Evolutionary conservation across 2,888 invertebrate species (phyloP).

Genomic region (Tillus elongatus): DNA sequence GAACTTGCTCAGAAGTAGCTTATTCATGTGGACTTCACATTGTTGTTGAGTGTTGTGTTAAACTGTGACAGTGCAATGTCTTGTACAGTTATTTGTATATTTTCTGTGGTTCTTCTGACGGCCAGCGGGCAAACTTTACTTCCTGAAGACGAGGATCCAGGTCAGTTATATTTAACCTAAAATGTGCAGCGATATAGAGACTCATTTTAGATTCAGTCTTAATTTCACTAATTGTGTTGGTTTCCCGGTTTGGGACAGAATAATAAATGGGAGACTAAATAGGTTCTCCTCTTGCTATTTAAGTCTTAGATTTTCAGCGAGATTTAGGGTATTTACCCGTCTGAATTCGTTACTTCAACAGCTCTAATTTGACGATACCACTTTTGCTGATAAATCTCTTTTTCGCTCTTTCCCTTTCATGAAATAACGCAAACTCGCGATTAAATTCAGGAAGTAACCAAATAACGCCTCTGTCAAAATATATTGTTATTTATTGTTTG

Average conservation of each 20-base stretch:
- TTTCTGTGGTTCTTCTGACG: slow-evolving; percentile 11
- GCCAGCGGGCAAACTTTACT: slow-evolving; percentile 28
- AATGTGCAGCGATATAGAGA: too few species aligned
- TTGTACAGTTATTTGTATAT: slow-evolving; percentile 9
- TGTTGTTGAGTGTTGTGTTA: too few species aligned
- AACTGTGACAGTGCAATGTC: too few species aligned
- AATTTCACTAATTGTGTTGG: slow-evolving; percentile 18
- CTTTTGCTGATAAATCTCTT: too few species aligned
- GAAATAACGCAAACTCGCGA: too few species aligned
- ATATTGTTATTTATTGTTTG: too few species aligned
- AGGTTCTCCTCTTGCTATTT: background rate
- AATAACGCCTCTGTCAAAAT: too few species aligned
- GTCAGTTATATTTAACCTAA: background rate
- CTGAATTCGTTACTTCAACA: slow-evolving; percentile 5
- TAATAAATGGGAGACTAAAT: background rate
- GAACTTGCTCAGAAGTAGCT: background rate
- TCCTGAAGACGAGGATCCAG: slow-evolving; percentile 30
- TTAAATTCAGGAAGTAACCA: too few species aligned
- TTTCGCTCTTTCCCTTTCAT: too few species aligned
- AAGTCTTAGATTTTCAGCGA: too few species aligned
- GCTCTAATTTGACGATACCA: slow-evolving; percentile 1
- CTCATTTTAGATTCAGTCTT: too few species aligned
- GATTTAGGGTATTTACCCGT: background rate
- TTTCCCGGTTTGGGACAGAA: background rate
- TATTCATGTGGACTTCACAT: too few species aligned